phyloP scores from a whole-genome alignment of 2,113 vertebrate genomes.

The Cathartes aura region DNA sequence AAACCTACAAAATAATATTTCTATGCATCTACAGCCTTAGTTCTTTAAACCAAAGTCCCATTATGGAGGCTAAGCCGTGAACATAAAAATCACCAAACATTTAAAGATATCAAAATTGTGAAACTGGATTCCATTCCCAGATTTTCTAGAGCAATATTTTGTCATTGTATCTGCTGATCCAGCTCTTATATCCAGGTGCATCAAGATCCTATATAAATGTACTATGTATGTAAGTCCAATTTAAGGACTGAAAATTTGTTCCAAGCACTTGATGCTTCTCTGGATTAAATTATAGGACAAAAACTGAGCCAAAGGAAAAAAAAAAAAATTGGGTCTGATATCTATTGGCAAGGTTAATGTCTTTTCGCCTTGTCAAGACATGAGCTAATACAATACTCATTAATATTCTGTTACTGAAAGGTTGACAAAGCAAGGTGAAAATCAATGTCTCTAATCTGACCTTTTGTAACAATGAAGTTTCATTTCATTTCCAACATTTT shows the following conservation, averaged over 20 bases:
- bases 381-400: constrained; percentile 4
- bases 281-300: not conserved
- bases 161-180: not conserved
- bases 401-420: constrained; percentile 15
- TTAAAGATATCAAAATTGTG: not conserved
- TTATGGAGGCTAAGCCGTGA: not conserved
- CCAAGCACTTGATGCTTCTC: not conserved
- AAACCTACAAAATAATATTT: not conserved
- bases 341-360: not conserved
- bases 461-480: not conserved
- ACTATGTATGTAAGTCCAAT: not conserved
- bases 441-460: not conserved
- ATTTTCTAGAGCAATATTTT: not conserved
- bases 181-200: not conserved
- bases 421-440: not conserved
- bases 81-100: not conserved
- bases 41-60: not conserved
- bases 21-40: not conserved
- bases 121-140: not conserved
- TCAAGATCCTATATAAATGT: not conserved
- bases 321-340: not conserved
- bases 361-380: not conserved
- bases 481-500: not conserved
- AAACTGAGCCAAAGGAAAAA: not conserved
- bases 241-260: not conserved